phyloP scores from a whole-genome alignment of 2,888 invertebrate species.

The Scaptomyza caliginosa region DNA sequence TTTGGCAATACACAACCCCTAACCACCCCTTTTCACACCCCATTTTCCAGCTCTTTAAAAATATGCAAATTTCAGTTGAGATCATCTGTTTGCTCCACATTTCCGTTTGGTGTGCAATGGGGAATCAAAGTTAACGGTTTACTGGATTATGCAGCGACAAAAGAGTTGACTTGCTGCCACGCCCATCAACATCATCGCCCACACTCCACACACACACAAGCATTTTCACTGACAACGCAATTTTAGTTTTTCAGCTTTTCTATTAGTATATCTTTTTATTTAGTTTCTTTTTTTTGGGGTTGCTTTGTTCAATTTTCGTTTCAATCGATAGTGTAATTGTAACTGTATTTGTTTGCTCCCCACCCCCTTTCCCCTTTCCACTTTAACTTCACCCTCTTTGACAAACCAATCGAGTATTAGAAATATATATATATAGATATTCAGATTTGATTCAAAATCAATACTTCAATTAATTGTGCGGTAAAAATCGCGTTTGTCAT shows the following conservation, averaged over 20 bases:
- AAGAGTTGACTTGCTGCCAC: slow-evolving; percentile 58
- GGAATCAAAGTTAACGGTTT: slow-evolving; percentile 64
- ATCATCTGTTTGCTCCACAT: slow-evolving; percentile 42
- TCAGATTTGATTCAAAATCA: slow-evolving; percentile 20
- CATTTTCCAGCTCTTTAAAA: neutral
- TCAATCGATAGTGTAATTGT: slow-evolving; percentile 12
- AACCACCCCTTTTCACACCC: neutral
- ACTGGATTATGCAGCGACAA: slow-evolving; percentile 59
- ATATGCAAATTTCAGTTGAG: slow-evolving; percentile 49
- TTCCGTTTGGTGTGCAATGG: slow-evolving; percentile 10
- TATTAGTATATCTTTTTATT: no score
- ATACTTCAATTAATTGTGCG: slow-evolving; percentile 14
- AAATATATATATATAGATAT: slow-evolving; percentile 1
- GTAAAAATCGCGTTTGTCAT: neutral
- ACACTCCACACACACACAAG: neutral
- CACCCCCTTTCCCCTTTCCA: neutral
- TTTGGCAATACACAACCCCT: slow-evolving; percentile 45
- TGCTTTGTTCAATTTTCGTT: neutral
- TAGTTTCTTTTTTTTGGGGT: neutral
- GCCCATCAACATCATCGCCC: slow-evolving; percentile 17
- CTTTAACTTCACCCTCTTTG: neutral
- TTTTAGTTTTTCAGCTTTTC: slow-evolving; percentile 54
- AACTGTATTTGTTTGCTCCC: slow-evolving; percentile 1
- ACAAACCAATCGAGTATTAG: neutral
- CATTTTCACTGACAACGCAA: slow-evolving; percentile 73